phyloP scores from a whole-genome alignment of 2,888 invertebrate genomes.

The Mythimna pallens region DNA sequence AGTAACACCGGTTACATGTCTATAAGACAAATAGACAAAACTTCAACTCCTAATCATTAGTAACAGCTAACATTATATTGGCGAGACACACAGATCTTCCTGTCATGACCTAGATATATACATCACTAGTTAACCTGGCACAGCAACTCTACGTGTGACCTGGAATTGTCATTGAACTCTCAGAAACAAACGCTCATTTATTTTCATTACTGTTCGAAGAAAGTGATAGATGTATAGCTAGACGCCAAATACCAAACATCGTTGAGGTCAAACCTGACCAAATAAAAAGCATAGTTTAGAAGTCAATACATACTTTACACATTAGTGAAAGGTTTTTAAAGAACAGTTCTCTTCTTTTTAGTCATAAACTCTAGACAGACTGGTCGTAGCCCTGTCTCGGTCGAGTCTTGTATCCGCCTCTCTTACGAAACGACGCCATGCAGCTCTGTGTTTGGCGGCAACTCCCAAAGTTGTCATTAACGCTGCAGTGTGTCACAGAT shows the following conservation, averaged over 20 bases:
- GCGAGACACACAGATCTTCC: conserved; percentile 32
- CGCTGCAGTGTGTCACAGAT: no score
- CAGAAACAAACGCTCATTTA: conserved; percentile 11
- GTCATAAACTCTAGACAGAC: no score
- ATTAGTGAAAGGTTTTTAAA: background rate
- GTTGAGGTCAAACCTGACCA: background rate
- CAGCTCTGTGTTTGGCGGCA: no score
- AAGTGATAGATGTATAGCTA: conserved; percentile 11
- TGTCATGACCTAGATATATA: conserved; percentile 43
- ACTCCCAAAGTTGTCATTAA: no score
- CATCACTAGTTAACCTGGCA: conserved; percentile 37
- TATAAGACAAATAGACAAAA: background rate
- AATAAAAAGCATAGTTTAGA: background rate
- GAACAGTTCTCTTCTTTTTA: no score
- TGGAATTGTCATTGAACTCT: conserved; percentile 55
- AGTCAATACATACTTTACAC: background rate
- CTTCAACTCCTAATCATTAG: conserved; percentile 14
- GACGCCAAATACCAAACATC: no score
- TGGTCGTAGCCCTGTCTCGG: no score
- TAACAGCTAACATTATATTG: conserved; percentile 43
- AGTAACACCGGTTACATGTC: background rate
- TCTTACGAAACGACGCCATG: no score
- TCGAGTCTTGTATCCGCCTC: no score
- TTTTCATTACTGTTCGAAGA: conserved; percentile 29
- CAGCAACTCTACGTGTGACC: conserved; percentile 20